Evolutionary conservation across 2,888 invertebrate species (phyloP), one percentile per base, ranked within the genome.

Genomic region (Catocala sponsa): DNA sequence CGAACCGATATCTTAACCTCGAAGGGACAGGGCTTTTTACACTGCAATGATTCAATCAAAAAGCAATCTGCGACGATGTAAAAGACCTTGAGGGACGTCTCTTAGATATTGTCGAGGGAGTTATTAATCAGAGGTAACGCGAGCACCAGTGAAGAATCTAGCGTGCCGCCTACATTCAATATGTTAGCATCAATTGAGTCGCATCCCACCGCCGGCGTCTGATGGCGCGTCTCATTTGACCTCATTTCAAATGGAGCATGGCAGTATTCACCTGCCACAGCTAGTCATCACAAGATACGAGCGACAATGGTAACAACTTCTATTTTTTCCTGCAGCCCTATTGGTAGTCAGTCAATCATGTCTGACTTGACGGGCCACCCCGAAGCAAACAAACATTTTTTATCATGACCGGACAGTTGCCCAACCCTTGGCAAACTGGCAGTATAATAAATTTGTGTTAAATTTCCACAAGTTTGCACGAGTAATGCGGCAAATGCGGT

Each of bases 171-270:
- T 83, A 84, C 85, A 79, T 81, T 72, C 85, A 85, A 87, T 87
- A 80, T 83, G 81, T 81, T 83, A 38, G 35, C 35, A 9, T 84
- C 88, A 88, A 88, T 90, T 87, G 87, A 85, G 82, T 77, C 71
- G 85, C 86, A 83, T 81, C 85, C 82, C 82, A 84, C 81, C 67
- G 71, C 78, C 68, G 72, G 70, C 77, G 77, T 70, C 72, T 75
- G 78, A 75, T 76, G 78, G 73, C 83, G 82, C 83, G 81, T 78
- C 82, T 81, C 82, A 79, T 83, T 83, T 85, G 89, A 89, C 91
- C 91, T 84, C 87, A 84, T 88, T 91, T 72, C 78, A 76, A 84
- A 80, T 79, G 80, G 77, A 81, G 81, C 84, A 76, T 72, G 67
- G 67, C 65, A 59, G 54, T 70, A 72, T 78, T 81, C 86, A 88